Percentiles rank a stretch among this genome's conserved stretches.
Evolutionary conservation across 2,888 invertebrate species (phyloP).

Genomic region (Rhabditoides inermis): DNA sequence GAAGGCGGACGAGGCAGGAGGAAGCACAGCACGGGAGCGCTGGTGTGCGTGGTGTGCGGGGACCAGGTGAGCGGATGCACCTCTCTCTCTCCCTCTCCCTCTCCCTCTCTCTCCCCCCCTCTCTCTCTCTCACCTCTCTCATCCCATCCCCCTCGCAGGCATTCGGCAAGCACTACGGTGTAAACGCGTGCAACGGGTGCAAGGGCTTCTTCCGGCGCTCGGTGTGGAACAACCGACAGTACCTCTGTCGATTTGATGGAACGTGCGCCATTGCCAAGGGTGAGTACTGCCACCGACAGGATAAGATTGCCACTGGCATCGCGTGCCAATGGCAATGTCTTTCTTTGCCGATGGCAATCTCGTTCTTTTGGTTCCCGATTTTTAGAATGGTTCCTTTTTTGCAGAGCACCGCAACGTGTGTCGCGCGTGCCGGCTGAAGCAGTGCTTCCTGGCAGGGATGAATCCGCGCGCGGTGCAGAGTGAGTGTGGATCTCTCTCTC

Average conservation of each 20-base stretch:
- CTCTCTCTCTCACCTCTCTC: constrained; percentile 12
- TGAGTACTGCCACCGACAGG: not conserved
- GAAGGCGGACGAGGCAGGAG: too few species aligned
- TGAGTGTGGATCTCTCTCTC: too few species aligned
- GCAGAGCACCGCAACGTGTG: constrained; percentile 46
- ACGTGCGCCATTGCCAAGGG: constrained; percentile 43
- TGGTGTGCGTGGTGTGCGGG: constrained; percentile 42
- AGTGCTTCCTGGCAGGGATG: constrained; percentile 41
- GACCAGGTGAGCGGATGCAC: constrained; percentile 25
- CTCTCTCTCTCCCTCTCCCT: not conserved
- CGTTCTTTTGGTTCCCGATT: not conserved
- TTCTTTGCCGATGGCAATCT: not conserved
- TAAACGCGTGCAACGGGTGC: too few species aligned
- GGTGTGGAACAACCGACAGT: constrained; percentile 39
- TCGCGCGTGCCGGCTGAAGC: constrained; percentile 38
- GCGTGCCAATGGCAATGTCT: not conserved
- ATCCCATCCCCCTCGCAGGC: not conserved
- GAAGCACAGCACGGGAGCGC: too few species aligned
- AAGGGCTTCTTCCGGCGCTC: constrained; percentile 23
- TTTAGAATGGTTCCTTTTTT: constrained; percentile 4
- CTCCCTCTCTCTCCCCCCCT: not conserved
- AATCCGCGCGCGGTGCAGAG: constrained; percentile 32
- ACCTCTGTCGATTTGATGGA: constrained; percentile 43
- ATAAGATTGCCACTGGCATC: not conserved
- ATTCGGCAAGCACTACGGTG: constrained; percentile 10